Evolutionary conservation across 2,797 vertebrate genomes (phyloP).

Genomic region (Rhadinocentrus ornatus): DNA sequence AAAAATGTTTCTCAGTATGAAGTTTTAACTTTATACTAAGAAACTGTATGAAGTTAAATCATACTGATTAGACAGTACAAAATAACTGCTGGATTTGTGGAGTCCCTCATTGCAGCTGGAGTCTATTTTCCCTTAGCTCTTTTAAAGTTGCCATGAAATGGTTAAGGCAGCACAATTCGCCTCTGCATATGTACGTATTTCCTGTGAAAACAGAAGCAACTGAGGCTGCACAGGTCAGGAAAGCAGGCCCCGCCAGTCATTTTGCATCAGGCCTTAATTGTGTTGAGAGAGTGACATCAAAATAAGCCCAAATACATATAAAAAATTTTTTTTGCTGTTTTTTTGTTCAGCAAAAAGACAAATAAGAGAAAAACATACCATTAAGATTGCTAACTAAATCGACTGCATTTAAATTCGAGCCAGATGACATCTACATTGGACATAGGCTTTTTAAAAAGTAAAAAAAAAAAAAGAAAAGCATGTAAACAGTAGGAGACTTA

Average conservation of each 20-base stretch:
- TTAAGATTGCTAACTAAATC: not conserved
- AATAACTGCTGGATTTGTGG: constrained; percentile 28
- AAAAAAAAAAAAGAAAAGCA: not conserved
- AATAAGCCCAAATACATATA: not conserved
- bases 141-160: constrained; percentile 4
- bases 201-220: not conserved
- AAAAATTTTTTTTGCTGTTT: no score
- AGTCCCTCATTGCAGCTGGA: constrained; percentile 34
- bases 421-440: not conserved
- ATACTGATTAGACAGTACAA: no score
- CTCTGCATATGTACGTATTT: not conserved
- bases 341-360: no score
- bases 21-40: no score
- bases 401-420: no score
- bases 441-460: not conserved
- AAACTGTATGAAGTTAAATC: no score
- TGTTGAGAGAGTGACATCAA: not conserved
- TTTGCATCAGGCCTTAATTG: not conserved
- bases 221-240: not conserved
- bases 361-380: not conserved
- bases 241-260: not conserved
- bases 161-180: not conserved
- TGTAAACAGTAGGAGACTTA: not conserved
- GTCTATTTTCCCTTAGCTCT: constrained; percentile 33
- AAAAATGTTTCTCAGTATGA: constrained; percentile 25